A percentile compares a stretch with the other conserved stretches of the same genome.
Conservation (phyloP, 2,888 invertebrate genomes). For the Caenorhabditis sinica region DNA sequence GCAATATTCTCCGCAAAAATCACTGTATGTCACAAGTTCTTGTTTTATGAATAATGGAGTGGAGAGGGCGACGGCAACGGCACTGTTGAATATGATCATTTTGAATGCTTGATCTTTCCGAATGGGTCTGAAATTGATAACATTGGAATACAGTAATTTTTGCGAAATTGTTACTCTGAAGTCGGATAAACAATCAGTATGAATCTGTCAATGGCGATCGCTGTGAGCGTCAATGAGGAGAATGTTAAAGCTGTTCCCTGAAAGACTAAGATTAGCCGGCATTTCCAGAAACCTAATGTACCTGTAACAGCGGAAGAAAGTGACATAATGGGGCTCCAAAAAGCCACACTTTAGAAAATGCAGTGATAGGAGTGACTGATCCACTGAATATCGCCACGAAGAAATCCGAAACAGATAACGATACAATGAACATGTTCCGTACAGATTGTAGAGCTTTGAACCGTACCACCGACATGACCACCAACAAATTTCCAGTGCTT, state of each 20-base stretch:
- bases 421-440: constrained; percentile 83
- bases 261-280: no score
- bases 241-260: constrained; percentile 94
- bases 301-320: constrained; percentile 94
- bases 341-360: constrained; percentile 93
- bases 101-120: constrained; percentile 78
- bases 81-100: constrained; percentile 78
- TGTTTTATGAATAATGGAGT: constrained; percentile 80
- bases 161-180: constrained; percentile 67
- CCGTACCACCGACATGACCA: constrained; percentile 77
- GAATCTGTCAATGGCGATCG: constrained; percentile 95
- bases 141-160: not conserved
- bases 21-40: constrained; percentile 58
- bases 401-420: constrained; percentile 89
- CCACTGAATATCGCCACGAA: constrained; percentile 92
- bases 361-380: constrained; percentile 96
- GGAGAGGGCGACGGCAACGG: constrained; percentile 77
- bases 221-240: constrained; percentile 95
- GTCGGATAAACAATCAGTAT: constrained; percentile 82
- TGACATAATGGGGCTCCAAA: constrained; percentile 94
- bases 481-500: constrained; percentile 80
- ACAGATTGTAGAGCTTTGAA: constrained; percentile 80
- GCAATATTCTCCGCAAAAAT: constrained; percentile 79
- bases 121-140: constrained; percentile 73
- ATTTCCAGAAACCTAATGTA: constrained; percentile 12